Conservation (phyloP, 2,888 invertebrate genomes). For the Eupithecia centaureata region DNA sequence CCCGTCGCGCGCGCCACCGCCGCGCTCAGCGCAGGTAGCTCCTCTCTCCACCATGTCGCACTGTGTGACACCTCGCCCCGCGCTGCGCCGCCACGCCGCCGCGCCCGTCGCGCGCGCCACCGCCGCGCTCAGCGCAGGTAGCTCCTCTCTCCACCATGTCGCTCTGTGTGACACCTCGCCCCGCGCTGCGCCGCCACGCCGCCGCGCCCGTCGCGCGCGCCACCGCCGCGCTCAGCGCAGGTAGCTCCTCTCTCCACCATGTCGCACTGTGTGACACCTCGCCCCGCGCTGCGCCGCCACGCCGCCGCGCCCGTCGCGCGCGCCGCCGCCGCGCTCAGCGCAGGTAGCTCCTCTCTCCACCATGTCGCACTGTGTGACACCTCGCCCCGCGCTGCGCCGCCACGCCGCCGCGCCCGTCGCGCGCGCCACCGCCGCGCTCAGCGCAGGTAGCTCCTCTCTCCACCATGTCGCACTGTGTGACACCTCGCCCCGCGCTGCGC, state of each 20-base stretch:
- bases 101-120: conserved; percentile 49
- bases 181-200: no score
- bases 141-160: no score
- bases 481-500: conserved; percentile 51
- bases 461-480: no score
- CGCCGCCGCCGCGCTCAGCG: conserved; percentile 2
- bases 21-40: not conserved
- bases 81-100: conserved; percentile 55
- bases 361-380: no score
- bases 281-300: conserved; percentile 55
- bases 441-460: not conserved
- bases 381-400: no score
- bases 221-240: not conserved
- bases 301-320: conserved; percentile 54
- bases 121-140: not conserved
- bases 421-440: conserved; percentile 10
- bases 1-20: conserved; percentile 41
- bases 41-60: no score
- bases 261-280: no score
- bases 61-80: no score
- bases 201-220: conserved; percentile 46
- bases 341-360: no score
- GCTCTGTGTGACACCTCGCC: no score
- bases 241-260: not conserved
- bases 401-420: conserved; percentile 49